Conservation (phyloP, 2,888 invertebrate genomes). For the Hirtodrosophila cameraria region DNA sequence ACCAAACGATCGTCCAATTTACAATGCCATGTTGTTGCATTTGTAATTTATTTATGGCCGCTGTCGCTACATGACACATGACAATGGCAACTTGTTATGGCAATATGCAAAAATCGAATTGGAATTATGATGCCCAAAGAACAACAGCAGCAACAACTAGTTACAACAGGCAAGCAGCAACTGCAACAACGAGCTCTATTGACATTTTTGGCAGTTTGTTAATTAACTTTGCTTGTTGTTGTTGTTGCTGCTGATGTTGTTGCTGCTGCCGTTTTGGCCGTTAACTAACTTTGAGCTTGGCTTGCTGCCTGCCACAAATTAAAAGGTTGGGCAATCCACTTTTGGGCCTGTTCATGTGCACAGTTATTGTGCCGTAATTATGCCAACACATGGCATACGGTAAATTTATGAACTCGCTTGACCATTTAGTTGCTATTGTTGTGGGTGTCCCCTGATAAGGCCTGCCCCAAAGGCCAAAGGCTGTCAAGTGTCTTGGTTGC, state of each 20-base stretch:
- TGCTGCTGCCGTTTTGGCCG: conserved; percentile 40
- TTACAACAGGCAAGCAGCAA: conserved; percentile 26
- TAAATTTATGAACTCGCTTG: conserved; percentile 71
- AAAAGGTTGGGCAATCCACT: conserved; percentile 79
- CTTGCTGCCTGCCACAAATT: conserved; percentile 65
- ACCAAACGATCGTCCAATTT: conserved; percentile 61
- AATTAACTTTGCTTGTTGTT: conserved; percentile 81
- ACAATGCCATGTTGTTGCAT: conserved; percentile 69
- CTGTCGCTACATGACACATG: conserved; percentile 77
- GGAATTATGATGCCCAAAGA: conserved; percentile 74
- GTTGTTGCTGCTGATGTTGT: conserved; percentile 29
- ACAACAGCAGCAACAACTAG: conserved; percentile 36
- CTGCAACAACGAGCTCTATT: conserved; percentile 53
- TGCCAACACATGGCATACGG: conserved; percentile 72
- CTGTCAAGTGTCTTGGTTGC: conserved; percentile 71
- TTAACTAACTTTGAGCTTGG: conserved; percentile 61
- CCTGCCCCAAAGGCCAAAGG: conserved; percentile 73
- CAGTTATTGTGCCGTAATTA: conserved; percentile 67
- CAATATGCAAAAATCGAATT: conserved; percentile 79
- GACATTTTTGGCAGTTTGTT: conserved; percentile 83
- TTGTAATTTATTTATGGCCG: conserved; percentile 78
- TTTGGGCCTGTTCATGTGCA: conserved; percentile 71
- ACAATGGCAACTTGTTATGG: conserved; percentile 79
- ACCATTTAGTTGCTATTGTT: conserved; percentile 61
- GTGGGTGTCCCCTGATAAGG: conserved; percentile 76